These are phyloP conservation scores for Metalampra italica DNA, from an alignment of 2,888 invertebrate species.

Conservation along the genomic window DNA sequence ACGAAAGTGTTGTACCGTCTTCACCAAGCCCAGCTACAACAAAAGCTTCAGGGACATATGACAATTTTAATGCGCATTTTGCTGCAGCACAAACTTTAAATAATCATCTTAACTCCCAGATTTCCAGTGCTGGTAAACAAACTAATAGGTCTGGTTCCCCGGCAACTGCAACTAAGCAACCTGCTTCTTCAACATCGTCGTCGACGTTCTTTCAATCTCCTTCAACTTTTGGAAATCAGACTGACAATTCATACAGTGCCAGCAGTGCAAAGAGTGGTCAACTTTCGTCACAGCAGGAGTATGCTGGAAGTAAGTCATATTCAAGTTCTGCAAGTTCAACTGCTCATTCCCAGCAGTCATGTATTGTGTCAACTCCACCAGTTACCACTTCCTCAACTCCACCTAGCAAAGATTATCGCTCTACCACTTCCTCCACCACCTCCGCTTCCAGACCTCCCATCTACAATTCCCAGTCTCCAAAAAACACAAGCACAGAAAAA, in stretches of 20 bases:
- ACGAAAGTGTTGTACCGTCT: conserved; percentile 85
- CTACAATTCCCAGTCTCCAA: conserved; percentile 65
- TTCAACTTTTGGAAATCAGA: conserved; percentile 77
- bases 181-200: conserved; percentile 72
- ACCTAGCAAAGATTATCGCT: conserved; percentile 81
- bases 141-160: conserved; percentile 76
- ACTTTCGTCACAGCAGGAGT: conserved; percentile 75
- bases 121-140: conserved; percentile 78
- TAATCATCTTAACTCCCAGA: conserved; percentile 82
- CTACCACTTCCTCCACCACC: conserved; percentile 79
- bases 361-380: conserved; percentile 84
- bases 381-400: conserved; percentile 72
- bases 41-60: conserved; percentile 79
- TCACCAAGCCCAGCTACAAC: conserved; percentile 80
- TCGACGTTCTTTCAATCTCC: conserved; percentile 83
- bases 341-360: conserved; percentile 83
- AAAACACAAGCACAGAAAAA: conserved; percentile 58
- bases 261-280: conserved; percentile 77
- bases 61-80: conserved; percentile 85
- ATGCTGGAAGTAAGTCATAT: conserved; percentile 79
- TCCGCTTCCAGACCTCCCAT: conserved; percentile 64
- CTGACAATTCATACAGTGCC: conserved; percentile 76
- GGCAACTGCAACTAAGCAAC: conserved; percentile 73
- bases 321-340: conserved; percentile 78
- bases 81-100: conserved; percentile 80